Evolutionary conservation across 1,140 invertebrate genomes (phyloP), one percentile per base, ranked within the genome.

Genomic region (Drosophila ananassae): DNA sequence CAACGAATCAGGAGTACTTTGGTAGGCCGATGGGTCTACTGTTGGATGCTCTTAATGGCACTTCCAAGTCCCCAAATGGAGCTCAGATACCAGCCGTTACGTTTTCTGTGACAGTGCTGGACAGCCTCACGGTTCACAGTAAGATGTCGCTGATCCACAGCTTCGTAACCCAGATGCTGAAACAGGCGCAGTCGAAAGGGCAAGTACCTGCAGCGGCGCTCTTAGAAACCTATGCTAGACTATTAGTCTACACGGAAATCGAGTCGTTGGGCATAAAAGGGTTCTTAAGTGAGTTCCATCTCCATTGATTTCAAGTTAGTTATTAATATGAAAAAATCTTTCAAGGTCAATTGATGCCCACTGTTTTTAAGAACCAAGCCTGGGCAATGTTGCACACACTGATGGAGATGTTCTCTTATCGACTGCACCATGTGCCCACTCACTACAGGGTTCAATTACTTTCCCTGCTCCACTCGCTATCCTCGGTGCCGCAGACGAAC

Each of bases 61-160:
- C 93, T 66, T 94, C 95, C 60, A 97, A 97, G 78, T 60, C 93
- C 0, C 79, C 93, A 13, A 91, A 93, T 3, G 93, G 93, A 56
- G 67, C 71, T 9, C 92, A 92, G 8, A 61, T 92, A 3, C 92
- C 93, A 10, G 96, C 96, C 7, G 95, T 96, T 12, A 98, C 98
- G 0, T 92, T 99, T 10, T 96, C 97, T 0, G 98, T 99, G 95
- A 96, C 96, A 25, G 95, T 98, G 17, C 92, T 99, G 2, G 98
- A 99, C 91, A 98, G 98, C n/a, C 92, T 99, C 12, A 99, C 98
- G 0, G 96, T 99, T 9, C 98, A 99, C 92, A 97, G 97, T 0
- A 99, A 99, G 92, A 99, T 99, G 98, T 98, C 97, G 69, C 92
- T 99, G n/a, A 98, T 99, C 59, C 98, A 99, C 53, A 91, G 90